phyloP scores from a whole-genome alignment of 53 echinoderm and acorn worm genomes.

The Apostichopus leukothele region DNA sequence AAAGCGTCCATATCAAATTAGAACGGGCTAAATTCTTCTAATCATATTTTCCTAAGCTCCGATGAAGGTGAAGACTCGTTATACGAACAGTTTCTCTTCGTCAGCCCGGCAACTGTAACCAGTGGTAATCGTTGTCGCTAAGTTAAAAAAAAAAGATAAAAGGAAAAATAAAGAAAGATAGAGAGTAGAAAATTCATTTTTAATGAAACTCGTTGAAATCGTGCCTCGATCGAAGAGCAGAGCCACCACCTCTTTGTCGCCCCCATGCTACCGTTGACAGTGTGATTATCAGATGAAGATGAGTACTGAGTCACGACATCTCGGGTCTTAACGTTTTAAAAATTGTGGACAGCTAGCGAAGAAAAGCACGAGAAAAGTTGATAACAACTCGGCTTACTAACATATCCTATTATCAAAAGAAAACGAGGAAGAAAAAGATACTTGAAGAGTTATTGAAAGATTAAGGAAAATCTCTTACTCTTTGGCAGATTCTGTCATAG shows the following conservation, averaged over 20 bases:
- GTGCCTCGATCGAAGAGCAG: not conserved
- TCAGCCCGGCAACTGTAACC: not conserved
- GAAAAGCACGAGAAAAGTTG: not conserved
- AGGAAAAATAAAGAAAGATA: not conserved
- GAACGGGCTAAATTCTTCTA: conserved; percentile 20
- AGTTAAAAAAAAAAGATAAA: not conserved
- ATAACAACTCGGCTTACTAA: not conserved
- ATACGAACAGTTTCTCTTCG: not conserved
- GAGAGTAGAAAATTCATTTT: not conserved
- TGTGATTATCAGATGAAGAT: conserved; percentile 29
- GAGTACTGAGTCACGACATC: conserved; percentile 6
- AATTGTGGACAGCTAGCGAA: not conserved
- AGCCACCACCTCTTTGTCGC: not conserved
- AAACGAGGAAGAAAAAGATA: not conserved
- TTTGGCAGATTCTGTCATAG: not conserved
- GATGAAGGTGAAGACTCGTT: conserved; percentile 4
- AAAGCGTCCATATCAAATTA: conserved; percentile 35
- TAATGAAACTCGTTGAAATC: not conserved
- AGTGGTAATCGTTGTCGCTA: not conserved
- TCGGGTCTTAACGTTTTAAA: not conserved
- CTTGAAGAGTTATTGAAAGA: not conserved
- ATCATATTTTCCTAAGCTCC: conserved; percentile 21
- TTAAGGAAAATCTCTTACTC: not conserved
- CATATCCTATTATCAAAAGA: not conserved
- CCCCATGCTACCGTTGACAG: conserved; percentile 21